Base-by-base conservation (phyloP, 1,140 invertebrate species). In the Saccostrea cuccullata region DNA sequence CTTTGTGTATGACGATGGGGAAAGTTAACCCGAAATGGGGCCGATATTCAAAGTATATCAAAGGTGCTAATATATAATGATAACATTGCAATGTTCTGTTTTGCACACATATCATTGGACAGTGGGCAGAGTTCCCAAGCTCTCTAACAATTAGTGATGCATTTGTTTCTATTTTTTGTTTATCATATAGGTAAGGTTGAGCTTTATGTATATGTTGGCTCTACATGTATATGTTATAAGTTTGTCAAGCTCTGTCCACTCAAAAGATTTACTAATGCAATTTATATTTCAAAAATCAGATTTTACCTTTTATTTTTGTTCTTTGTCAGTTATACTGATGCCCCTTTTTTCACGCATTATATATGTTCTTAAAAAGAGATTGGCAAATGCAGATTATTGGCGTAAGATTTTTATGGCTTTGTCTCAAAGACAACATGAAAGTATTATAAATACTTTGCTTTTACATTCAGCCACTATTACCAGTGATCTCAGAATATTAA, bases 31-130 rank as follows among this genome's bases (percentile, higher is more conserved):
- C 70, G 23, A 30, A 26, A 12, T 26, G 70, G 70, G 70, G 30
- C 70, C 26, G 26, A 77, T 77, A 15, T 30, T 77, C 26, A 77
- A 20, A 30, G 70, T 77, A 77, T 77, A 77, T 77, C 70, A 77
- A 77, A 77, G 70, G 70, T 77, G 70, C 70, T 77, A 77, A 77
- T 77, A 77, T 77, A 77, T 77, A 36, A 26, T 77, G 70, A 30
- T 77, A 77, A 77, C 30, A 30, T 77, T 77, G 70, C 70, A 77
- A 77, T 30, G 70, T 77, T 77, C 30, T 77, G 70, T 77, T 77
- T 15, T 30, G 70, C 70, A 77, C 70, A 77, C 70, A 77, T 77
- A 77, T 77, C 70, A 77, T 77, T 30, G 26, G 23, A 77, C 70
- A 77, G 11, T 12, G 20, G 70, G 26, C 70, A 77, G 70, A 77